Evolutionary conservation across 2,888 invertebrate species (phyloP).

Genomic region (Arge pagana): DNA sequence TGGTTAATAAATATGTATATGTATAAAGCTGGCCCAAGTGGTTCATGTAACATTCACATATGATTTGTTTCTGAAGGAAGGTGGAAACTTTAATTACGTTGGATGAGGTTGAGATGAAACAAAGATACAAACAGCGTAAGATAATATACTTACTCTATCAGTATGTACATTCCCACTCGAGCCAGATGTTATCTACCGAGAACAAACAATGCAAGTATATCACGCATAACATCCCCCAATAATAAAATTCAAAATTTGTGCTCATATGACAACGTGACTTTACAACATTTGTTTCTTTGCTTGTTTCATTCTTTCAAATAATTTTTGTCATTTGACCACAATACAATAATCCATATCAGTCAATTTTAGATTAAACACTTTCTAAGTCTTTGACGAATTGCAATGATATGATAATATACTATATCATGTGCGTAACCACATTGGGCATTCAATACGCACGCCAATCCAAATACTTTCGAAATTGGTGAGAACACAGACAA

Average conservation of each 20-base stretch:
- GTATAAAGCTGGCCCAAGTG: constrained; percentile 48
- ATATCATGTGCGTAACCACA: no score
- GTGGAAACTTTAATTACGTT: constrained; percentile 28
- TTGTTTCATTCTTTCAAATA: background rate
- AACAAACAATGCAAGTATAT: constrained; percentile 50
- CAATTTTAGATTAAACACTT: no score
- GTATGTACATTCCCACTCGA: constrained; percentile 55
- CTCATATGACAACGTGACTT: constrained; percentile 18
- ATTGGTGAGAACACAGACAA: no score
- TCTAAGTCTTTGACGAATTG: no score
- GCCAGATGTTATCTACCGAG: constrained; percentile 55
- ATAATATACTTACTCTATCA: constrained; percentile 55
- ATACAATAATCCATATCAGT: no score
- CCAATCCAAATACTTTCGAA: no score
- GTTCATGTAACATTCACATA: constrained; percentile 41
- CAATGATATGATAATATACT: no score
- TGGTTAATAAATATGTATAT: constrained; percentile 1
- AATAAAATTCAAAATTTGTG: constrained; percentile 23
- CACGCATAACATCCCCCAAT: constrained; percentile 42
- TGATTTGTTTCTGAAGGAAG: constrained; percentile 27
- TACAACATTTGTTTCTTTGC: background rate
- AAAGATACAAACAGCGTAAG: constrained; percentile 50
- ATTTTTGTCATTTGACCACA: constrained; percentile 19
- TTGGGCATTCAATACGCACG: no score
- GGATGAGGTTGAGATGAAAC: constrained; percentile 41